Percentiles rank a stretch among this genome's conserved stretches.
phyloP scores from a whole-genome alignment of 2,888 invertebrate species.

The Cantharis rufa region DNA sequence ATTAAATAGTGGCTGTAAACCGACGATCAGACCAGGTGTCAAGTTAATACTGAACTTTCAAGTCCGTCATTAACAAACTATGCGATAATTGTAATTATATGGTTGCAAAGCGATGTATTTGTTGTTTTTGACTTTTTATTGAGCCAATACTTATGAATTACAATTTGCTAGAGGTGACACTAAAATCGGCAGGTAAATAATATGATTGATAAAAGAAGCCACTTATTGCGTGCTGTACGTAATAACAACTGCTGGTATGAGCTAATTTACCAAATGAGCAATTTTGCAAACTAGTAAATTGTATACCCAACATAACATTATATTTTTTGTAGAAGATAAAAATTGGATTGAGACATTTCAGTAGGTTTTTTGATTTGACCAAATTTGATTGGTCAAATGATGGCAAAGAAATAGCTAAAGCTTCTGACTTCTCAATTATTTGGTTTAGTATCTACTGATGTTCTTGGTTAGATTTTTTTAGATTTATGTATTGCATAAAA shows the following conservation, averaged over 20 bases:
- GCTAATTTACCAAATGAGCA: background rate
- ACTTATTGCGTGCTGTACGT: background rate
- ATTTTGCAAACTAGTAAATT: background rate
- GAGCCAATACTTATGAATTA: conserved; percentile 37
- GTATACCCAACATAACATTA: background rate
- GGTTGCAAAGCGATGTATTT: conserved; percentile 36
- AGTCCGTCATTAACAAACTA: conserved; percentile 33
- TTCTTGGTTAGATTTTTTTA: too few species aligned
- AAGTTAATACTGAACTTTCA: conserved; percentile 26
- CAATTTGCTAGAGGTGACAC: conserved; percentile 33
- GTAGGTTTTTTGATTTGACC: too few species aligned
- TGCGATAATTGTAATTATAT: conserved; percentile 38
- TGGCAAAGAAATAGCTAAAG: too few species aligned
- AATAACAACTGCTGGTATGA: background rate
- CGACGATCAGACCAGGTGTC: conserved; percentile 32
- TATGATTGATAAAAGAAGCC: background rate
- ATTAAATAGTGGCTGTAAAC: conserved; percentile 31
- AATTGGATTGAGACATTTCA: background rate
- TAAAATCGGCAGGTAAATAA: conserved; percentile 14
- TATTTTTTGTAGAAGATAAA: background rate
- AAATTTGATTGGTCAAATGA: too few species aligned
- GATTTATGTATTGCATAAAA: too few species aligned
- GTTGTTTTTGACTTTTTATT: conserved; percentile 38
- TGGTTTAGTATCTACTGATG: too few species aligned
- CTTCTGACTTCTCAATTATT: too few species aligned